Base-by-base conservation (phyloP, 2,888 invertebrate species). In the Unio pictorum region DNA sequence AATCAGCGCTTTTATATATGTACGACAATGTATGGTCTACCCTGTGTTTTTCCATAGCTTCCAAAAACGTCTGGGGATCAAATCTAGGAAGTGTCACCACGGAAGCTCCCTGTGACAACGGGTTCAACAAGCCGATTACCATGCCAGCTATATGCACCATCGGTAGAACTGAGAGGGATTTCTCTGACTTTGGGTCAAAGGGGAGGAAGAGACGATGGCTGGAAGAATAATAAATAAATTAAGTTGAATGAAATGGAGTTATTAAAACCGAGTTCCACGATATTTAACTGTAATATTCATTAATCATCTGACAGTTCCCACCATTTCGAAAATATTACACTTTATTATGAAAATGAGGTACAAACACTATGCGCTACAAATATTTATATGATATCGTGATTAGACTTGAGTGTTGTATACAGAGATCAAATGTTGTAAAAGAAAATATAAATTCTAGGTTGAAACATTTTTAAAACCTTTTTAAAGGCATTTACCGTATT, bases 91-190 rank as follows among this genome's bases (percentile, higher is more conserved):
- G 86, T 0, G 94, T 94, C 17, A 94, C 91, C 55, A 94, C 79
- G 75, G 94, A 94, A 54, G 92, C 92, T 1, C 95, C 95, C 23
- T 91, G 88, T 0, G 92, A 86, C 26, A 95, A 80, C 66, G 93
- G 92, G 4, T 92, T 92, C 1, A 93, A 80, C 74, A 94, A 88
- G 1, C 92, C 90, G 3, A 93, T 90, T 3, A 93, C 92, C 17
- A 95, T 89, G 0, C 95, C 95, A 83, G 94, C 95, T 69, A 95
- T 94, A 88, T 96, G 96, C 88, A 94, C 95, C 90, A 95, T 93
- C 1, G 96, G 96, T 66, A 96, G 88, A 23, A 95, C 92, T 55
- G 92, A 92, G 0, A 95, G 93, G 57, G 92, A 83, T 4, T 89
- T 83, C 23, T 89, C 81, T 34, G 72, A 67, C 3, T 71, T 74